Conservation (phyloP, 2,888 invertebrate species). For the Mythimna loreyi region DNA sequence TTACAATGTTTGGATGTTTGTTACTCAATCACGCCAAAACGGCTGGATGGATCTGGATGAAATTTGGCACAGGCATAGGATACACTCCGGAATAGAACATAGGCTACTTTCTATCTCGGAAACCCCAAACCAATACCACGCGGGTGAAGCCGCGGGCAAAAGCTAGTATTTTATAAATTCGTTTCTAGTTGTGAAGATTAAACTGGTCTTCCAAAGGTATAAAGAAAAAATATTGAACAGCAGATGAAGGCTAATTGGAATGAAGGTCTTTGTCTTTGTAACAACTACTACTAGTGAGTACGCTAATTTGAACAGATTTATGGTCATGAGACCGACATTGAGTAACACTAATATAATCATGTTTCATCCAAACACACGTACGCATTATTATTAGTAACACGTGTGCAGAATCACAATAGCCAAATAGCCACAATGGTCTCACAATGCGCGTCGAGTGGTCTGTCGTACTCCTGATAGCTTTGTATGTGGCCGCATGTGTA, state of each 20-base stretch:
- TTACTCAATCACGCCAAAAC: no score
- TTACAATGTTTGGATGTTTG: no score
- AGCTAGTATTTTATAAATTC: no score
- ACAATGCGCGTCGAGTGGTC: constrained; percentile 67
- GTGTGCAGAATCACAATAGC: constrained; percentile 59
- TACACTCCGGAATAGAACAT: no score
- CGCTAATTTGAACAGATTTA: constrained; percentile 23
- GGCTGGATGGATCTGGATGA: no score
- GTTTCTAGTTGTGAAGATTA: not conserved
- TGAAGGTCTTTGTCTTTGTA: not conserved
- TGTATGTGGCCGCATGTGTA: constrained; percentile 65
- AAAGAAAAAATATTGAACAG: not conserved
- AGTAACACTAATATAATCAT: constrained; percentile 29
- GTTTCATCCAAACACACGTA: constrained; percentile 38
- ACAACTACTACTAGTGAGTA: not conserved
- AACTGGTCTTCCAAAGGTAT: not conserved
- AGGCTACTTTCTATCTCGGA: no score
- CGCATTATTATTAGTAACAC: constrained; percentile 54
- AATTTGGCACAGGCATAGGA: no score
- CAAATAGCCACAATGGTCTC: constrained; percentile 61
- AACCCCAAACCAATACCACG: no score
- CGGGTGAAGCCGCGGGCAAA: no score
- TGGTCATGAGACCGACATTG: constrained; percentile 6
- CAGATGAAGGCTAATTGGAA: not conserved
- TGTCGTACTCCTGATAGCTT: constrained; percentile 68